Conservation (phyloP, 2,797 vertebrate genomes). For the Rhinogobio ventralis region DNA sequence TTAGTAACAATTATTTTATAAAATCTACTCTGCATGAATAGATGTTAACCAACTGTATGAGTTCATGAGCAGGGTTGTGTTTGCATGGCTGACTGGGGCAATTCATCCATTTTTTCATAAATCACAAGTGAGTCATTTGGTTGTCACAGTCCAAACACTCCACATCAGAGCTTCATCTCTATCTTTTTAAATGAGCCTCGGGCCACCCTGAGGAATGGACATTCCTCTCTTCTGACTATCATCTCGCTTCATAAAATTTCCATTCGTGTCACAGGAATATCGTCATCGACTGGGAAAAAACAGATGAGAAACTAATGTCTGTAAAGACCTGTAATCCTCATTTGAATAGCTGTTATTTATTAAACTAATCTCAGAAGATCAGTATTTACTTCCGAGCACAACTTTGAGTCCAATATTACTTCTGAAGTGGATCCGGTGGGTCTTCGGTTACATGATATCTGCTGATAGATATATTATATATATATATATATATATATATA, state of each 20-base stretch:
- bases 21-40: neutral
- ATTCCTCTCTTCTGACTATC: conserved; percentile 40
- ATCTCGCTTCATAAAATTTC: conserved; percentile 29
- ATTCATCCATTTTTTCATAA: conserved; percentile 47
- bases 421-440: conserved; percentile 15
- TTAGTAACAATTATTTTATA: too few relatives aligned
- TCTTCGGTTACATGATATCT: neutral
- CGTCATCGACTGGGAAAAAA: neutral
- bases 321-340: neutral
- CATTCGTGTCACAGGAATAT: conserved; percentile 30
- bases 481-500: too few relatives aligned
- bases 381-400: neutral
- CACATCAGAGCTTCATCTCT: conserved; percentile 31
- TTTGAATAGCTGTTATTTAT: conserved; percentile 19
- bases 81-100: conserved; percentile 48
- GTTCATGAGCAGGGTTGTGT: conserved; percentile 33
- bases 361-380: conserved; percentile 12
- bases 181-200: conserved; percentile 15
- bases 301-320: neutral
- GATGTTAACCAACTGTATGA: neutral
- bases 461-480: too few relatives aligned
- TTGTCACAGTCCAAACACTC: conserved; percentile 47
- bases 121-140: conserved; percentile 52
- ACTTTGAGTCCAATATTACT: neutral
- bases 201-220: conserved; percentile 10